Conservation (phyloP, 2,888 invertebrate genomes). For the Anthoptus insignis region DNA sequence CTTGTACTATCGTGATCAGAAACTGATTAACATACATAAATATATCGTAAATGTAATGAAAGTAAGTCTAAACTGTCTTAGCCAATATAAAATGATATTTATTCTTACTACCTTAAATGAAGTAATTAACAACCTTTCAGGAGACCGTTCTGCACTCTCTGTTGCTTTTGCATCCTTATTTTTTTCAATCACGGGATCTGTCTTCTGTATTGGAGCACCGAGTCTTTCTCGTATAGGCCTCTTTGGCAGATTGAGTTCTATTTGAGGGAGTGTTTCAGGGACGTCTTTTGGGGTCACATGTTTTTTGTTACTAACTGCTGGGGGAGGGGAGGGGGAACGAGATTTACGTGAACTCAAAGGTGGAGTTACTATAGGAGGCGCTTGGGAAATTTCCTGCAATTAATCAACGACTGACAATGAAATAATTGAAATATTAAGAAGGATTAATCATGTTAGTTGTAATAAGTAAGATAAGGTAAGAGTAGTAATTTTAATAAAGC, state of each 20-base stretch:
- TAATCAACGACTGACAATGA: conserved; percentile 4
- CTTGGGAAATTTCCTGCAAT: conserved; percentile 73
- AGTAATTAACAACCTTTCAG: conserved; percentile 79
- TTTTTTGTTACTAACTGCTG: conserved; percentile 42
- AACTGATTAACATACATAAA: no score
- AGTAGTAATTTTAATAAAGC: not conserved
- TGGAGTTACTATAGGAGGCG: conserved; percentile 61
- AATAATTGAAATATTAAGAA: not conserved
- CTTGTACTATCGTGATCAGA: no score
- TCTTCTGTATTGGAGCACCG: conserved; percentile 65
- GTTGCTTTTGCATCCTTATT: conserved; percentile 54
- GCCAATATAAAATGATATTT: no score
- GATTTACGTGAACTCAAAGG: conserved; percentile 54
- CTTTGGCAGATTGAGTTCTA: conserved; percentile 81
- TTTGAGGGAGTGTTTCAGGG: conserved; percentile 72
- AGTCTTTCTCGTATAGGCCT: conserved; percentile 79
- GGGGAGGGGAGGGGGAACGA: conserved; percentile 45
- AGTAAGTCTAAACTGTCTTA: no score
- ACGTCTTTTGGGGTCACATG: conserved; percentile 56
- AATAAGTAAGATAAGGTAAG: no score
- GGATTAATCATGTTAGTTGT: not conserved
- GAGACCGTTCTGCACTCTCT: conserved; percentile 63
- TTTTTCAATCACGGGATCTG: conserved; percentile 57
- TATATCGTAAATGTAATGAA: no score
- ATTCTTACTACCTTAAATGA: conserved; percentile 71